Conservation (phyloP, 2,888 invertebrate genomes). For the Micropterix aruncella region DNA sequence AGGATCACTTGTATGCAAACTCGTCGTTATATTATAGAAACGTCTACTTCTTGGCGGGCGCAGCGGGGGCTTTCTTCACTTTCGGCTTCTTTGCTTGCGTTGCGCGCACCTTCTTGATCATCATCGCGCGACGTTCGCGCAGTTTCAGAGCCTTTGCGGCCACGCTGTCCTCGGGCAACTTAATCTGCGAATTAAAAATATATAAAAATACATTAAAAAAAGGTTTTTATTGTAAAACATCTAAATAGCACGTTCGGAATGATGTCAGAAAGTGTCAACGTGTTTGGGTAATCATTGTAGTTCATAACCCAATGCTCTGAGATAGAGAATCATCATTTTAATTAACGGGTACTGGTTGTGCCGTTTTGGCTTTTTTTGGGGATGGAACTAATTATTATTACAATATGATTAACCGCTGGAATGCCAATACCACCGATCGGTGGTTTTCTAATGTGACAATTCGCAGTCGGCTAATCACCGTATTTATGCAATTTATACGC, state of each 20-base stretch:
- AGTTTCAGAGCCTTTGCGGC: conserved; percentile 36
- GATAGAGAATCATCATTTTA: conserved; percentile 29
- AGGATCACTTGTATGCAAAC: no score
- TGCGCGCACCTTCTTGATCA: conserved; percentile 34
- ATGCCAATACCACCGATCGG: no score
- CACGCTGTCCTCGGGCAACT: conserved; percentile 27
- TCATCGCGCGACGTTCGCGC: conserved; percentile 33
- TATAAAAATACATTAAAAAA: conserved; percentile 1
- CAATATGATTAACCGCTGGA: no score
- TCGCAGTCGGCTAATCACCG: neutral
- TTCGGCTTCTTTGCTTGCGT: conserved; percentile 37
- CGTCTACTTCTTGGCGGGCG: conserved; percentile 6
- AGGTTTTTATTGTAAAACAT: neutral
- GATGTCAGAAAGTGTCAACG: conserved; percentile 23
- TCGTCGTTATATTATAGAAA: no score
- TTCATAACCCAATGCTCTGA: conserved; percentile 42
- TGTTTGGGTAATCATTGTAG: conserved; percentile 29
- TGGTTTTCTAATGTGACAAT: no score
- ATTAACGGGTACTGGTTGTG: conserved; percentile 1
- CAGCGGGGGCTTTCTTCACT: conserved; percentile 8
- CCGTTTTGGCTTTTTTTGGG: neutral
- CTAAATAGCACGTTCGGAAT: neutral
- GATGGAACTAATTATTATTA: neutral
- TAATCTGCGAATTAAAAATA: conserved; percentile 23
- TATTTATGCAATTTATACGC: neutral